A percentile compares a stretch with the other conserved stretches of the same genome.
Conservation (phyloP, 2,888 invertebrate species). For the Oscheius onirici region DNA sequence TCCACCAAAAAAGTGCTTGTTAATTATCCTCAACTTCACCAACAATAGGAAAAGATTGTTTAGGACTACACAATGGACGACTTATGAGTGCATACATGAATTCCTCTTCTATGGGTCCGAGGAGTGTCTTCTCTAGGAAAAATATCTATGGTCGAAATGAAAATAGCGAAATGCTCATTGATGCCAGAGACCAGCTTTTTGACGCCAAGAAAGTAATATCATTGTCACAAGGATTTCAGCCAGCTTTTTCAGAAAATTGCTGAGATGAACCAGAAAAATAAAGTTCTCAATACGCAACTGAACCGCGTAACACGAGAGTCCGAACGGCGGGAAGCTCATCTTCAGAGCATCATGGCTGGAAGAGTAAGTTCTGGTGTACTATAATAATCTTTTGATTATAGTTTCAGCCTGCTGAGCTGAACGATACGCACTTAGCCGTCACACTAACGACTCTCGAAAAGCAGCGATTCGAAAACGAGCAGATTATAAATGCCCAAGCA, state of each 20-base stretch:
- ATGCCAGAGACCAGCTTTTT: conserved; percentile 12
- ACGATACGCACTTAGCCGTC: conserved; percentile 49
- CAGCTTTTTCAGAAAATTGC: conserved; percentile 7
- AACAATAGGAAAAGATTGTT: conserved; percentile 14
- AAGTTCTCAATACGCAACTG: conserved; percentile 36
- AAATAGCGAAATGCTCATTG: background rate
- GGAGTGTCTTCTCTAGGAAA: conserved; percentile 12
- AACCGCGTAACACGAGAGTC: conserved; percentile 43
- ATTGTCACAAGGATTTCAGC: no score
- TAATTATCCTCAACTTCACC: background rate
- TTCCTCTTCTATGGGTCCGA: conserved; percentile 10
- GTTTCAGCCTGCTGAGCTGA: conserved; percentile 53
- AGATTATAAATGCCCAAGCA: conserved; percentile 41
- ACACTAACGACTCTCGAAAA: conserved; percentile 42
- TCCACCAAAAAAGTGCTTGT: background rate
- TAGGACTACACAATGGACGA: conserved; percentile 4
- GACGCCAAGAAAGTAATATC: conserved; percentile 19
- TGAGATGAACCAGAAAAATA: conserved; percentile 26
- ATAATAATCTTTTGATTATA: conserved; percentile 28
- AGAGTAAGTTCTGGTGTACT: conserved; percentile 32
- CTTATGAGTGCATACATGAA: conserved; percentile 1
- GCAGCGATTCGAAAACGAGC: conserved; percentile 42
- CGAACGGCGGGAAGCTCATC: conserved; percentile 44
- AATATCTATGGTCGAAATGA: conserved; percentile 18
- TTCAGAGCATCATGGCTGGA: conserved; percentile 44